Evolutionary conservation across 1,140 invertebrate genomes (phyloP).

Genomic region (Leptonema lineaticorne): DNA sequence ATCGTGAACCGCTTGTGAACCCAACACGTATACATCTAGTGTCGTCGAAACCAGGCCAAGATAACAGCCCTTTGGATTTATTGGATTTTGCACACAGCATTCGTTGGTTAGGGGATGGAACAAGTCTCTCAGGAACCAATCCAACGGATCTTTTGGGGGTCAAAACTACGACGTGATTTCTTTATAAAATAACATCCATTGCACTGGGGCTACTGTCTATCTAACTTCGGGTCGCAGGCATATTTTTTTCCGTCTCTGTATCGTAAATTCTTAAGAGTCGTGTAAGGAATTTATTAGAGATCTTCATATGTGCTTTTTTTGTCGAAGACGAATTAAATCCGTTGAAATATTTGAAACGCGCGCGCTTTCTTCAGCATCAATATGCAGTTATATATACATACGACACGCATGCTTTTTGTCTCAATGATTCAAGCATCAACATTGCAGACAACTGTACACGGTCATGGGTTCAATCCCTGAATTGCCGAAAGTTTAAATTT

Average conservation of each 20-base stretch:
- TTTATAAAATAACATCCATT: constrained; percentile 1
- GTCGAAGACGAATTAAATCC: neutral
- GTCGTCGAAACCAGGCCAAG: neutral
- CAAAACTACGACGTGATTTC: constrained; percentile 22
- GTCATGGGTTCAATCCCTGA: too few species aligned
- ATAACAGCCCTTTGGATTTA: constrained; percentile 12
- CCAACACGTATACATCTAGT: neutral
- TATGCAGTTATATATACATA: too few species aligned
- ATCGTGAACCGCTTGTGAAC: too few species aligned
- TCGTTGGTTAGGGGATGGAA: neutral
- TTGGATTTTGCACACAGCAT: neutral
- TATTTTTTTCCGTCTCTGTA: constrained; percentile 7
- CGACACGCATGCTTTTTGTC: too few species aligned
- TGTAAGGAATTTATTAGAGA: neutral
- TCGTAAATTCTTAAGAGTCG: constrained; percentile 3
- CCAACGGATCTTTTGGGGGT: constrained; percentile 21
- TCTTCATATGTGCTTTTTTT: neutral
- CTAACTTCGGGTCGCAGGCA: neutral
- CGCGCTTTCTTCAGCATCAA: too few species aligned
- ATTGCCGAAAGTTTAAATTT: too few species aligned
- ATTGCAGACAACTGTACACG: too few species aligned
- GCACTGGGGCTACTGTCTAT: neutral
- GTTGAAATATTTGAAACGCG: too few species aligned
- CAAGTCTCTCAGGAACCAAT: constrained; percentile 7
- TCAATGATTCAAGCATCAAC: too few species aligned